Conservation (phyloP, 2,888 invertebrate species). For the Drosophila basisetae region DNA sequence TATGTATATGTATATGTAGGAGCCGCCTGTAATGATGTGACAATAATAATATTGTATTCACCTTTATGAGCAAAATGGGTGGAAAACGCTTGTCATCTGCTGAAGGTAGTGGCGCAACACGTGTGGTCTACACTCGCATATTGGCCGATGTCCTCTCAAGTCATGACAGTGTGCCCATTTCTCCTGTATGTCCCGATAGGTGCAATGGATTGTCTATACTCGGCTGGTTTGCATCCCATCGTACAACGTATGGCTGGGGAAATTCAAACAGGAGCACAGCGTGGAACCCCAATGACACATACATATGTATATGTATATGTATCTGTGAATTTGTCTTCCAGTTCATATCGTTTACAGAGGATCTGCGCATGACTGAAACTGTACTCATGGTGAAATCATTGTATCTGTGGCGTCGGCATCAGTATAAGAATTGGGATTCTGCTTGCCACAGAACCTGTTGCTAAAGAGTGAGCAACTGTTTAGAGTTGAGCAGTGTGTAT, state of each 20-base stretch:
- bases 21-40: slow-evolving; percentile 37
- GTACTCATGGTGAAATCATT: slow-evolving; percentile 11
- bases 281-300: neutral
- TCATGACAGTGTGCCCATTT: slow-evolving; percentile 31
- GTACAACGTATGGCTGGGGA: slow-evolving; percentile 46
- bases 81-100: slow-evolving; percentile 6
- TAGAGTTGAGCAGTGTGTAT: slow-evolving; percentile 48
- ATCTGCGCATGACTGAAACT: slow-evolving; percentile 48
- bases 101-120: slow-evolving; percentile 19
- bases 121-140: neutral
- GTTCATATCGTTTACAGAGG: neutral
- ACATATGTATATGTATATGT: too few relatives aligned
- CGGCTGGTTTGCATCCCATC: slow-evolving; percentile 10
- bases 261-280: slow-evolving; percentile 15
- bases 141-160: slow-evolving; percentile 5
- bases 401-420: slow-evolving; percentile 9
- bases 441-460: slow-evolving; percentile 77
- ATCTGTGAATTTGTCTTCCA: slow-evolving; percentile 17
- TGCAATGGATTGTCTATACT: slow-evolving; percentile 22
- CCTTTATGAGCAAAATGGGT: slow-evolving; percentile 15
- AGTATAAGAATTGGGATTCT: slow-evolving; percentile 9
- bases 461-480: slow-evolving; percentile 82
- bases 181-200: slow-evolving; percentile 49
- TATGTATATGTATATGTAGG: neutral
- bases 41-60: slow-evolving; percentile 38